Evolutionary conservation across 2,888 invertebrate genomes (phyloP).

Genomic region (Phrixothrix hirtus): DNA sequence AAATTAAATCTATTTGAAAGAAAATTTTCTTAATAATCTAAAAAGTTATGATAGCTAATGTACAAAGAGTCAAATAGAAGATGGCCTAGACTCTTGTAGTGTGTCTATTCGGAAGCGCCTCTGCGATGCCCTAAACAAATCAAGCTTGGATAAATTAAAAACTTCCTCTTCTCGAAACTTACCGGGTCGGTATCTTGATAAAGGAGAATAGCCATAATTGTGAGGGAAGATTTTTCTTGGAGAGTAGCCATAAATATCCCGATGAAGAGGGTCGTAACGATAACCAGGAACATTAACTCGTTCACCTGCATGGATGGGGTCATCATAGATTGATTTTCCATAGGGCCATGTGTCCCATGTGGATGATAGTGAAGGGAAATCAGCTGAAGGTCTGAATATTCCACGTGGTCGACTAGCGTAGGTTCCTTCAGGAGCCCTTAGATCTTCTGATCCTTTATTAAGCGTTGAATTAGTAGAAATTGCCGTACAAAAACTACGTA

Average conservation of each 20-base stretch:
- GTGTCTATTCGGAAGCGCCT: conserved; percentile 23
- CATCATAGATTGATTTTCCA: conserved; percentile 86
- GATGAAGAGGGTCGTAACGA: conserved; percentile 88
- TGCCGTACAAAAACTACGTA: no score
- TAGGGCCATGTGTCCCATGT: conserved; percentile 76
- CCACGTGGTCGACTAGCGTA: conserved; percentile 68
- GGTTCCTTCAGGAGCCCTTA: conserved; percentile 78
- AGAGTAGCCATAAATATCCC: conserved; percentile 87
- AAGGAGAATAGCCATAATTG: conserved; percentile 72
- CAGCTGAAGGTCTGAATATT: conserved; percentile 66
- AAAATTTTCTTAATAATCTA: neutral
- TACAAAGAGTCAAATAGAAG: conserved; percentile 8
- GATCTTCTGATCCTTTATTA: conserved; percentile 81
- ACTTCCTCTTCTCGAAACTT: conserved; percentile 60
- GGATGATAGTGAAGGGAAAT: conserved; percentile 72
- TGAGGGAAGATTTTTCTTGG: conserved; percentile 86
- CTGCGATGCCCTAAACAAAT: conserved; percentile 32
- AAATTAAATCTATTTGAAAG: neutral
- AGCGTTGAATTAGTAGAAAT: neutral
- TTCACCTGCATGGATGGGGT: conserved; percentile 78
- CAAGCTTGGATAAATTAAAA: no score
- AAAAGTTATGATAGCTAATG: neutral
- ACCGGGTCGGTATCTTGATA: conserved; percentile 84
- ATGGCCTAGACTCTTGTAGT: conserved; percentile 14
- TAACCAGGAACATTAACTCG: conserved; percentile 87